Base-by-base conservation (phyloP, 1,140 invertebrate genomes). In the Cyrtorhinus lividipennis region DNA sequence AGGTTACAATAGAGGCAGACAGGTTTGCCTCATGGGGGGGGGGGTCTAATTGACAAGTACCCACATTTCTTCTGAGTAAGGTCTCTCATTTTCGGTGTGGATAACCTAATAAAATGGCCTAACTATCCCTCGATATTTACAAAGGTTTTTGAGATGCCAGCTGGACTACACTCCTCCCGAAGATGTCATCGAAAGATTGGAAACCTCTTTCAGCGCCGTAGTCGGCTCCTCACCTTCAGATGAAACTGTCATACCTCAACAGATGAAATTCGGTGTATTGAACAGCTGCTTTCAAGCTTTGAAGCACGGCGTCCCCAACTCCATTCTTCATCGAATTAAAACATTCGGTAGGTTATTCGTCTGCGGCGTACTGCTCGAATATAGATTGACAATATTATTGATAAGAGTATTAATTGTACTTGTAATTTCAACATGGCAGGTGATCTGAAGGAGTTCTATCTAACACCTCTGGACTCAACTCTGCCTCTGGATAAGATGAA, bases 231-330 rank as follows among this genome's bases (percentile, higher is more conserved):
- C 13, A 30, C 24, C 24, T 30, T 46, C 61, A 0, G 65, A 75
- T 2, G 65, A 71, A 45, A 74, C 74, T 1, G 70, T 70, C 56
- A 74, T 72, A 75, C 1, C 78, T 81, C 68, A 68, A 80, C 0
- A 70, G 76, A 1, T 67, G 79, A 1, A 87, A 72, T 91, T 82
- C 69, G 74, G 80, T 66, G 72, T 95, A 15, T 77, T 95, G 2
- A 76, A 78, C 30, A 80, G 79, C 1, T 90, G 87, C 69, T 81
- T 77, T 63, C 71, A 82, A 58, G 80, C 85, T 71, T 87, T 94
- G 64, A 75, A 85, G 10, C 85, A 94, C 74, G 70, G 78, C 65
- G 79, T 95, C 12, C 90, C 90, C 1, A 95, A 92, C 76, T 90
- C 88, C 0, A 70, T 85, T 23, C 72, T 95, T 1, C 80, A 84